Evolutionary conservation across 2,797 vertebrate species (phyloP), one percentile per base, ranked within the genome.

Genomic region (Gastrophryne carolinensis): DNA sequence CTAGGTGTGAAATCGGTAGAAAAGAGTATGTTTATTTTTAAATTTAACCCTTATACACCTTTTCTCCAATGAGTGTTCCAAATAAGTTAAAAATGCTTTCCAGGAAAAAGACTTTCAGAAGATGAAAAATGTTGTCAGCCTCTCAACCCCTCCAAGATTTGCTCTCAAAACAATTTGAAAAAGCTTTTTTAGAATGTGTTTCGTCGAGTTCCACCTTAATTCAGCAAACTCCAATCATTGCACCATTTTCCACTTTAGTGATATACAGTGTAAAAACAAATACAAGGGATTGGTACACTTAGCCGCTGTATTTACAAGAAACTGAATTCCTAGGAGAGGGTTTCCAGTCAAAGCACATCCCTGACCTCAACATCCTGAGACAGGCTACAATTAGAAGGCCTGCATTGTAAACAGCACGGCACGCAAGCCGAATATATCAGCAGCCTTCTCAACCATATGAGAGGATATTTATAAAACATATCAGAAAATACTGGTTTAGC

Each of bases 341-440:
- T 56, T 70, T 70, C 54, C 67, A 57, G 67, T 70, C 67, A 70
- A 58, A 70, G 67, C 54, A 58, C 37, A 70, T 39, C 35, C 41
- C 53, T 70, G 67, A 57, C 67, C 67, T 57, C 52, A 70, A 58
- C 52, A 58, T 58, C 53, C 53, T 44, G 37, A 58, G 17, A 58
- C 12, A 12, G 2, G 23, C 50, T 39, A 17, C 54, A 32, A 34
- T 57, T 41, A 70, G 41, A 57, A 58, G 29, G 41, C 35, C 58
- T 41, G 30, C n/a, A 44, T 39, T 70, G 35, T 44, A 58, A 44
- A 70, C 37, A 47, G 35, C 15, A 69, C 13, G 5, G 21, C 8
- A 24, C 7, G 15, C n/a, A 10, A 58, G 67, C 53, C 67, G 58
- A 70, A 70, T 70, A 70, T 68, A 68, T 68, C 65, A 54, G 21